Evolutionary conservation across 2,797 vertebrate genomes (phyloP), one percentile per base, ranked within the genome.

Genomic region (Girardinus metallicus): DNA sequence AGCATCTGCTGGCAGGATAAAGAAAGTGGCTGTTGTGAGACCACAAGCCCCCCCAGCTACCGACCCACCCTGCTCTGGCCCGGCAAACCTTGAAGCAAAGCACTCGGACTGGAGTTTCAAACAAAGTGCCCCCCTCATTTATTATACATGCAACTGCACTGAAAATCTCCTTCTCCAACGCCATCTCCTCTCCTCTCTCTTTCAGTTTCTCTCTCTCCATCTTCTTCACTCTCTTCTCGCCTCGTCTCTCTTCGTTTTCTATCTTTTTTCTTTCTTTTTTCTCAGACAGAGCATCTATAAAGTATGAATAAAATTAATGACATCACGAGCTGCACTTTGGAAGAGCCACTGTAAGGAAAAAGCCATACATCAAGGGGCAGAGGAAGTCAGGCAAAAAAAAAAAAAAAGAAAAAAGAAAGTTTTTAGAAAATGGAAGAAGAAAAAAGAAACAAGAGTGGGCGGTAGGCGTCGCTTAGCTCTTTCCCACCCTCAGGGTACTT

Each of bases 251-350:
- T 62, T 86, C 88, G 83, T 76, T 89, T 88, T 80, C 62, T 87
- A 77, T 89, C 77, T 88, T 76, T 86, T 85, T 77, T 87, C 79
- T 77, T 75, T 46, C 87, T 87, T 90, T 80, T 66, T 29, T 39
- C 85, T 88, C 92, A 94, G 95, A 96, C 95, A 94, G 93, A 94
- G 94, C 94, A 95, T 95, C 95, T 94, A 96, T 96, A 95, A 94
- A 94, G 94, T 90, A 94, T 93, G 94, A 95, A 95, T 95, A 95
- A 96, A 96, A 96, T 95, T 94, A 96, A 96, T 96, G 95, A 96
- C 95, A 96, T 96, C 94, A 95, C 89, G 88, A 94, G 92, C 95
- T 94, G 93, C 93, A 95, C 95, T 96, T 96, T 94, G 94, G 94
- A 95, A 94, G 92, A 95, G 94, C 94, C 94, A 95, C 93, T 93